Evolutionary conservation across 2,797 vertebrate genomes (phyloP).

Genomic region (Scolopax rusticola): DNA sequence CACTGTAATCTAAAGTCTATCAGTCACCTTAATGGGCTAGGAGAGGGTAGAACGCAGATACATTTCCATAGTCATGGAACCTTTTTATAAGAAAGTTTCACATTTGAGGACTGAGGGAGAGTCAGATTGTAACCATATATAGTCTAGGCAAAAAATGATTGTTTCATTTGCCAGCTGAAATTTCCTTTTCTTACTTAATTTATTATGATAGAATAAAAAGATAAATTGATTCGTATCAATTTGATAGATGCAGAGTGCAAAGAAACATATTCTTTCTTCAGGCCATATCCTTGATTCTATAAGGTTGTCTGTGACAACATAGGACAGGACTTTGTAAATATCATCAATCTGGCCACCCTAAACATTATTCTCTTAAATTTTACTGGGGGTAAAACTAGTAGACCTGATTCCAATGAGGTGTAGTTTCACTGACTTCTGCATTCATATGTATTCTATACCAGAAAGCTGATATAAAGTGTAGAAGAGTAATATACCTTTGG

Average conservation of each 20-base stretch:
- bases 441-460: not conserved
- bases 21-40: slow-evolving; percentile 28
- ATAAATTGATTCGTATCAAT: not conserved
- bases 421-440: not conserved
- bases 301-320: not conserved
- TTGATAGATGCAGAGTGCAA: not conserved
- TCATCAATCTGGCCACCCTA: not conserved
- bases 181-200: not conserved
- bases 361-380: not conserved
- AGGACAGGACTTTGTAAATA: not conserved
- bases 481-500: not conserved
- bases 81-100: slow-evolving; percentile 11
- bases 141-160: not conserved
- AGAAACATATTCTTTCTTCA: not conserved
- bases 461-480: not conserved
- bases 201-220: not conserved
- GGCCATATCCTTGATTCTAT: not conserved
- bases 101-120: not conserved
- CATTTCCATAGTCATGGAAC: not conserved
- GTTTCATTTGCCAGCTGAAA: not conserved
- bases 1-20: slow-evolving; percentile 17
- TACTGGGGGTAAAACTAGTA: not conserved
- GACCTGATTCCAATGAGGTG: not conserved
- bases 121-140: not conserved
- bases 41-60: slow-evolving; percentile 17